Evolutionary conservation across 2,888 invertebrate genomes (phyloP), one percentile per base, ranked within the genome.

Genomic region (Alviniconcha strummeri): DNA sequence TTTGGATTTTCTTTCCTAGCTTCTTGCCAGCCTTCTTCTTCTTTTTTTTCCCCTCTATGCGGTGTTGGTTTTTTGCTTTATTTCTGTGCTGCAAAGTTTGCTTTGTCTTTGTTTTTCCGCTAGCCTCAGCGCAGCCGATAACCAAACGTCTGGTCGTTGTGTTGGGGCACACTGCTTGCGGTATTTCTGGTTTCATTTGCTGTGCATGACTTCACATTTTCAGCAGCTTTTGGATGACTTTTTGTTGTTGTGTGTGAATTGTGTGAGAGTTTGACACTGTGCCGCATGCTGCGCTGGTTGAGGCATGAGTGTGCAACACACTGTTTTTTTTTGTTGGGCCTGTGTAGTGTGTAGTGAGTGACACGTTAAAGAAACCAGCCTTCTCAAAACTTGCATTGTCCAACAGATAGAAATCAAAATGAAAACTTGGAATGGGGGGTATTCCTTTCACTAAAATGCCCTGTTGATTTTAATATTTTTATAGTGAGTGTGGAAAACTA

Each of bases 161-260:
- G 64, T 64, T 11, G 78, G 78, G 78, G 36, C 36, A 52, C 78
- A 15, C 13, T 78, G 78, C 52, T 78, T 64, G 60, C 64, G 78
- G 78, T 78, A 78, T 78, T 78, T 52, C 64, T 78, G 5, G 9
- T 77, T 15, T 19, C 8, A 8, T 76, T 56, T 76, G 76, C 76
- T n/a, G 76, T 76, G 76, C 76, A 76, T 76, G 76, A 76, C 15
- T 17, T 55, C 9, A 64, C 64, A 64, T 9, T 64, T 64, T 64
- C 64, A 64, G 15, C 64, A 64, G 15, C 64, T 64, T 64, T 15
- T 64, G 64, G 9, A 15, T 64, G 15, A 13, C 2, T 17, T 71
- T 71, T 71, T 71, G 17, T 13, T 15, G 64, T 64, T 9, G 64
- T 36, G 36, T 36, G 36, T 1, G 36, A 36, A 4, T 64, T 9